Percentiles rank a stretch among this genome's conserved stretches.
Conservation (phyloP, 2,797 vertebrate genomes). For the Argentina silus region DNA sequence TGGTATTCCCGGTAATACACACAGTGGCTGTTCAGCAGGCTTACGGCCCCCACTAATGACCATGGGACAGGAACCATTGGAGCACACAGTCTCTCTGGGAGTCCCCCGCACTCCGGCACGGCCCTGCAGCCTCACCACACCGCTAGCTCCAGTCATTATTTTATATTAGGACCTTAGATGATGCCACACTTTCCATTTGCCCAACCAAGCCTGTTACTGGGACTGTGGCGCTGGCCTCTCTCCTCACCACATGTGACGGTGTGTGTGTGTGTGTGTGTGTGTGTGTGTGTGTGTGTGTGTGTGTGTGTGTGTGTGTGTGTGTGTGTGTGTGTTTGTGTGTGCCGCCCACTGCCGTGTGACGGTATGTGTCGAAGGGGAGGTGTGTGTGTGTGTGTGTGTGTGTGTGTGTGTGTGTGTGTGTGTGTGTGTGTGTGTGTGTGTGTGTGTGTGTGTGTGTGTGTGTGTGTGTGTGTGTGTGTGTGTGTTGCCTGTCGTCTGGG, state of each 20-base stretch:
- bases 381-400: slow-evolving; percentile 16
- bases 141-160: slow-evolving; percentile 38
- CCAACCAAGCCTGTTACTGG: slow-evolving; percentile 36
- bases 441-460: not conserved
- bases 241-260: slow-evolving; percentile 9
- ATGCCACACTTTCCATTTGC: slow-evolving; percentile 61
- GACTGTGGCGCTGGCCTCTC: slow-evolving; percentile 13
- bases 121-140: slow-evolving; percentile 26
- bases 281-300: slow-evolving; percentile 12
- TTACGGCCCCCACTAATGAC: slow-evolving; percentile 41
- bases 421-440: slow-evolving; percentile 1
- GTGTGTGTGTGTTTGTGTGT: slow-evolving; percentile 12
- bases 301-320: slow-evolving; percentile 6
- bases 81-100: not conserved
- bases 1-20: slow-evolving; percentile 22
- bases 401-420: slow-evolving; percentile 8
- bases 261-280: slow-evolving; percentile 14
- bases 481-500: slow-evolving; percentile 23
- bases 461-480: slow-evolving; percentile 1
- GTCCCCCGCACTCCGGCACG: slow-evolving; percentile 38
- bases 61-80: slow-evolving; percentile 6
- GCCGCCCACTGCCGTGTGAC: slow-evolving; percentile 25
- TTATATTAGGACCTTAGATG: slow-evolving; percentile 49
- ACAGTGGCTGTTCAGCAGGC: slow-evolving; percentile 24
- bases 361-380: slow-evolving; percentile 11